Evolutionary conservation across 2,113 vertebrate genomes (phyloP).

Genomic region (Zosterops pallidus): DNA sequence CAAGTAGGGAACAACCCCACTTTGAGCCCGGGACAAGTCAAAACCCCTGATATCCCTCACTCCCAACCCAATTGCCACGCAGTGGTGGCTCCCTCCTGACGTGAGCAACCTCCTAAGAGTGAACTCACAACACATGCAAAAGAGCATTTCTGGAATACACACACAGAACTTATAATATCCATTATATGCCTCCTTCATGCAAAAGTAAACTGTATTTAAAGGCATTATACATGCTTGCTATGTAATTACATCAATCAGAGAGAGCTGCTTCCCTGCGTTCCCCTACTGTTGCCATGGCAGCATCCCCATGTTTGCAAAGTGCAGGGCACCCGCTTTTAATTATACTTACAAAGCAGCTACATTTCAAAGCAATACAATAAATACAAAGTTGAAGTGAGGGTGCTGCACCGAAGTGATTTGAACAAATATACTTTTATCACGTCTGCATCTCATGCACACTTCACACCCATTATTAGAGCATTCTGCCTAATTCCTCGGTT

Average conservation of each 20-base stretch:
- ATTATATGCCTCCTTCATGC: conserved; percentile 65
- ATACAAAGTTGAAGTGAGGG: conserved; percentile 59
- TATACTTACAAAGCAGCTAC: conserved; percentile 69
- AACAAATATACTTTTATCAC: conserved; percentile 5
- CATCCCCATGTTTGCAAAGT: conserved; percentile 69
- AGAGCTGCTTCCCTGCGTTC: conserved; percentile 64
- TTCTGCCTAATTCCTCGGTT: neutral
- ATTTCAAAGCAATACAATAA: conserved; percentile 72
- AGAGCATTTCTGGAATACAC: conserved; percentile 49
- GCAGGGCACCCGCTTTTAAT: conserved; percentile 72
- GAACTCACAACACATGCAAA: conserved; percentile 16
- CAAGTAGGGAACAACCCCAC: neutral
- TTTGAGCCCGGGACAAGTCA: neutral
- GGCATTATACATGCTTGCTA: conserved; percentile 67
- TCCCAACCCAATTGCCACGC: neutral
- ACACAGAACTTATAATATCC: conserved; percentile 53
- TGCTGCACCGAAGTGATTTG: conserved; percentile 50
- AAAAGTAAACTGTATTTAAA: conserved; percentile 75
- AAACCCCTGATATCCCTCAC: neutral
- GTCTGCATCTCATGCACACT: conserved; percentile 35
- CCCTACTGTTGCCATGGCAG: conserved; percentile 77
- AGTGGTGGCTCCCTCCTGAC: neutral
- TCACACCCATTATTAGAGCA: neutral
- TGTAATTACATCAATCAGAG: conserved; percentile 80
- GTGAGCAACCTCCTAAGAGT: neutral